Percentiles rank a stretch among this genome's conserved stretches.
phyloP scores from a whole-genome alignment of 2,888 invertebrate species.

The Xestoiulus laeticollis region DNA sequence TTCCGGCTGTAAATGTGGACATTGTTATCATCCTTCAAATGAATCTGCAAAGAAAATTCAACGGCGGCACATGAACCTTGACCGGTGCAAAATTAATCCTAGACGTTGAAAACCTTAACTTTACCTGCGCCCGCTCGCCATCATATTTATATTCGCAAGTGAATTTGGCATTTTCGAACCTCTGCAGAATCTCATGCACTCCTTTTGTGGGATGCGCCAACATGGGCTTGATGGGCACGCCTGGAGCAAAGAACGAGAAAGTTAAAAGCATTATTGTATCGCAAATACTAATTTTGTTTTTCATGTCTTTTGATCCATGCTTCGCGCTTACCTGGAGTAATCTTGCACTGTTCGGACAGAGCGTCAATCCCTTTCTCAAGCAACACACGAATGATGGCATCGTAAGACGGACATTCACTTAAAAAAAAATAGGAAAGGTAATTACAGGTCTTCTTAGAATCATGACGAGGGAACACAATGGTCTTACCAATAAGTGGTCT shows the following conservation, averaged over 20 bases:
- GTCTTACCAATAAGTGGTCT: slow-evolving; percentile 88
- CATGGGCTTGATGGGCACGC: slow-evolving; percentile 96
- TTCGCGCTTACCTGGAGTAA: slow-evolving; percentile 81
- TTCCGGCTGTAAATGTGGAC: slow-evolving; percentile 93
- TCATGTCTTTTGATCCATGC: too few relatives aligned
- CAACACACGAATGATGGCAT: slow-evolving; percentile 80
- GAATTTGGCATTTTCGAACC: slow-evolving; percentile 86
- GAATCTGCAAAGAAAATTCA: slow-evolving; percentile 70
- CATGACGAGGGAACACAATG: slow-evolving; percentile 3
- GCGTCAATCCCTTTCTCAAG: slow-evolving; percentile 78
- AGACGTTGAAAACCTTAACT: too few relatives aligned
- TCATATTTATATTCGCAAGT: slow-evolving; percentile 99
- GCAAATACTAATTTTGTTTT: neutral
- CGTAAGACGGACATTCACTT: slow-evolving; percentile 96
- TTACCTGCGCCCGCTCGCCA: slow-evolving; percentile 83
- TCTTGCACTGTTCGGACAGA: slow-evolving; percentile 81
- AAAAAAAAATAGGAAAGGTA: slow-evolving; percentile 11
- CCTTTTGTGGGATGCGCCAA: slow-evolving; percentile 97
- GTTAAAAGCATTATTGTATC: neutral
- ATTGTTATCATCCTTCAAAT: slow-evolving; percentile 73
- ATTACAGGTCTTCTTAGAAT: slow-evolving; percentile 10
- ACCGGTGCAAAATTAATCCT: too few relatives aligned
- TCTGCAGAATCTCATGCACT: slow-evolving; percentile 83
- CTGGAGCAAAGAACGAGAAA: slow-evolving; percentile 58
- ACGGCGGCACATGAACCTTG: neutral